These are phyloP conservation scores for Diploscapter pachys DNA, from an alignment of 1,140 invertebrate genomes.

Conservation along the genomic window DNA sequence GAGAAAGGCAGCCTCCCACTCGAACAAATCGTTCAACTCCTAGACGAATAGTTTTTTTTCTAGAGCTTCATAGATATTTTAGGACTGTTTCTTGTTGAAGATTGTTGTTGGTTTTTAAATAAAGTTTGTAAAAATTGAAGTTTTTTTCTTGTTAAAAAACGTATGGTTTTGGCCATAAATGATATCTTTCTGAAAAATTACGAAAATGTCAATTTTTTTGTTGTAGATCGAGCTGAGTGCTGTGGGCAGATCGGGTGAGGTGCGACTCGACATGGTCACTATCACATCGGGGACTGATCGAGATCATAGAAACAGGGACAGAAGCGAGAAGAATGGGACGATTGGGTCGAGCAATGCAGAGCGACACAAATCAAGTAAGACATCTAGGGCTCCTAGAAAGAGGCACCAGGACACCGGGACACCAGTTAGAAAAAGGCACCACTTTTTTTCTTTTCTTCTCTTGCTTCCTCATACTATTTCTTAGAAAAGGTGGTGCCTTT, in stretches of 20 bases:
- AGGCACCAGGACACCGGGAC: too few species aligned
- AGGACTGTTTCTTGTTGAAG: slow-evolving; percentile 4
- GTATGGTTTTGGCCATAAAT: background rate
- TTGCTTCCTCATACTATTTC: too few species aligned
- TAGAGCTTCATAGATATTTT: background rate
- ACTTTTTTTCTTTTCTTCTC: background rate
- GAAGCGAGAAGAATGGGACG: slow-evolving; percentile 2
- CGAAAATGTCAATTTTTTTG: background rate
- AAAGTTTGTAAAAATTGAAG: background rate
- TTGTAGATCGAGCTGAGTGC: too few species aligned
- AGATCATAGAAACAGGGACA: too few species aligned
- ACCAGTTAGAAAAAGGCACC: too few species aligned
- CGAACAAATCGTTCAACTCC: slow-evolving; percentile 13
- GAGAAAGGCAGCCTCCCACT: slow-evolving; percentile 15
- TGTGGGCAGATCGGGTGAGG: too few species aligned
- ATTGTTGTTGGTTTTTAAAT: background rate
- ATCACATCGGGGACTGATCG: too few species aligned
- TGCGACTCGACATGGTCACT: too few species aligned
- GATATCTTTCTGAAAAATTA: background rate
- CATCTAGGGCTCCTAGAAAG: too few species aligned
- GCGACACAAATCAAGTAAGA: too few species aligned
- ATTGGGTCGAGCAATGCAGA: background rate
- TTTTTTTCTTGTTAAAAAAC: background rate
- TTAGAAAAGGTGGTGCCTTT: too few species aligned
- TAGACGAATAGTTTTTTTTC: slow-evolving; percentile 5